Evolutionary conservation across 2,888 invertebrate genomes (phyloP).

Genomic region (Lasioglossum lativentre): DNA sequence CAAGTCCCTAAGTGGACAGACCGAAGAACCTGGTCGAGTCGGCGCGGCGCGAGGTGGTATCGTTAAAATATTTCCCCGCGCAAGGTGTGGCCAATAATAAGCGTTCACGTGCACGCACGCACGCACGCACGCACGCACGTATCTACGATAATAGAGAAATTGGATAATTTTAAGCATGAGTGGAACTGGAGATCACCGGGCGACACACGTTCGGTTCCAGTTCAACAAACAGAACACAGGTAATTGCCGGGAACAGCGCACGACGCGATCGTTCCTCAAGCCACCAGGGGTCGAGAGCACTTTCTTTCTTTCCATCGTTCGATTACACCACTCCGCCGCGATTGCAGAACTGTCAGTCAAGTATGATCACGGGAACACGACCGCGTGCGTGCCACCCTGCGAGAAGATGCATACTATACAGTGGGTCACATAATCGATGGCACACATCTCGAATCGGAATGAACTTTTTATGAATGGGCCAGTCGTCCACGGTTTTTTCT

Average conservation of each 20-base stretch:
- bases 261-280: conserved; percentile 22
- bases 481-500: no score
- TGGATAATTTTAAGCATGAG: conserved; percentile 59
- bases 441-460: no score
- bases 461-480: no score
- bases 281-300: neutral
- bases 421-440: no score
- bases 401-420: no score
- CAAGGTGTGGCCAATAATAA: conserved; percentile 56
- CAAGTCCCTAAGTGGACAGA: conserved; percentile 13
- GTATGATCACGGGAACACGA: neutral
- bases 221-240: conserved; percentile 45
- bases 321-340: conserved; percentile 17
- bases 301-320: conserved; percentile 44
- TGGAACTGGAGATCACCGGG: conserved; percentile 45
- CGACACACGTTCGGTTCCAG: conserved; percentile 53
- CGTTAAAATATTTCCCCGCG: conserved; percentile 53
- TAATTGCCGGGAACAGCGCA: conserved; percentile 28
- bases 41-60: conserved; percentile 6
- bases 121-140: conserved; percentile 25
- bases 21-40: neutral
- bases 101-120: conserved; percentile 29
- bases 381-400: neutral
- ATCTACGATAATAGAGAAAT: conserved; percentile 53
- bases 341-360: conserved; percentile 23